Conservation (phyloP, 2,113 vertebrate species). For the Lasiurus borealis region DNA sequence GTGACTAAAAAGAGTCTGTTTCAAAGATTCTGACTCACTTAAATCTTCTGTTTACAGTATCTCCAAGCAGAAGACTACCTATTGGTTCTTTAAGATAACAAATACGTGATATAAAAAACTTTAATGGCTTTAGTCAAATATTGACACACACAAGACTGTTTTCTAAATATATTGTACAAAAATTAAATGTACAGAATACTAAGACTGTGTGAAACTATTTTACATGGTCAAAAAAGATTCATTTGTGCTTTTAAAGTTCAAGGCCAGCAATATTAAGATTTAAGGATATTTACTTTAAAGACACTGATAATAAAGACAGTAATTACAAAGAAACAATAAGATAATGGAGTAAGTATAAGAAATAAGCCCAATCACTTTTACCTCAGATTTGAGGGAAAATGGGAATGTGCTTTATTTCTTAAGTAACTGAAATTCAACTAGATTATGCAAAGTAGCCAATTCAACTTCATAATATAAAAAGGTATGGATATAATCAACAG, state of each 20-base stretch:
- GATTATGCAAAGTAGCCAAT: not conserved
- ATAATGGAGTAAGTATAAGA: conserved; percentile 15
- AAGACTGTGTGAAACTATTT: not conserved
- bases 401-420: not conserved
- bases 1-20: not conserved
- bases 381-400: not conserved
- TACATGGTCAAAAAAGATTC: not conserved
- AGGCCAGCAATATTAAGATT: not conserved
- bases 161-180: not conserved
- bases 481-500: not conserved
- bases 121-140: not conserved
- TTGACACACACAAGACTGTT: not conserved
- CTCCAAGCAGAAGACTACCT: conserved; percentile 21
- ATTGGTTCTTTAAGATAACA: not conserved
- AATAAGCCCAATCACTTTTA: conserved; percentile 39
- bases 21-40: conserved; percentile 23
- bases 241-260: conserved; percentile 23
- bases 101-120: conserved; percentile 14
- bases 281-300: conserved; percentile 42
- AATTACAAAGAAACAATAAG: conserved; percentile 1
- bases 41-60: not conserved
- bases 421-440: conserved; percentile 36
- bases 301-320: not conserved
- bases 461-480: conserved; percentile 36
- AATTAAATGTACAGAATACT: conserved; percentile 27